These are phyloP conservation scores for Ceraclea dissimilis DNA, from an alignment of 2,888 invertebrate genomes.

Conservation along the genomic window DNA sequence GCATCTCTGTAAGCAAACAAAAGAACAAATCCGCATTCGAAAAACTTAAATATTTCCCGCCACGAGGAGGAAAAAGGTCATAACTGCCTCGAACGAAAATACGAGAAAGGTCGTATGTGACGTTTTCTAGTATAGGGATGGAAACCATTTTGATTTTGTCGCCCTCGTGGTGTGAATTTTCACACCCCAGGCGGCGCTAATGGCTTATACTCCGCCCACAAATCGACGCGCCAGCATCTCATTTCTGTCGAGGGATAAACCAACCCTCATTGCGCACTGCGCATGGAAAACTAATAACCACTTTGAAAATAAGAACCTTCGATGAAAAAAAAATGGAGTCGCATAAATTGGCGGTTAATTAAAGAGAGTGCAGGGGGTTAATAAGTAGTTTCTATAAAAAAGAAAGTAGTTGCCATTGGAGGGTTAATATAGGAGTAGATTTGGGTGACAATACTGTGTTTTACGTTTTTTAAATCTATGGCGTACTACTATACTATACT, in stretches of 20 bases:
- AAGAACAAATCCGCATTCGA: not conserved
- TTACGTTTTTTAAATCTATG: too few species aligned
- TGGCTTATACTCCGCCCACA: conserved; percentile 10
- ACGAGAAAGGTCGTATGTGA: conserved; percentile 6
- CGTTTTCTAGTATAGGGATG: not conserved
- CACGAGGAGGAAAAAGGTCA: not conserved
- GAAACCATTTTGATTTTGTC: conserved; percentile 11
- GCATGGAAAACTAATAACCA: not conserved
- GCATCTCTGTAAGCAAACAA: too few species aligned
- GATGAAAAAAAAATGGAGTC: not conserved
- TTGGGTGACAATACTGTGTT: too few species aligned
- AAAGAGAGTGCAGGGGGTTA: not conserved
- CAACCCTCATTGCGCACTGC: not conserved
- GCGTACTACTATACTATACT: too few species aligned
- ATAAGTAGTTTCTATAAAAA: too few species aligned
- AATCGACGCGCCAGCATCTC: not conserved
- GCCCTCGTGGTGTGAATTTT: conserved; percentile 15
- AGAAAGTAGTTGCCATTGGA: too few species aligned
- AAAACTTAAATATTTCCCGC: conserved; percentile 1
- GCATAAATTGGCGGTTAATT: not conserved
- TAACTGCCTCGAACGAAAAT: not conserved
- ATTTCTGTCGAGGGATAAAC: too few species aligned
- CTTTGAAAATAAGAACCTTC: not conserved
- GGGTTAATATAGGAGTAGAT: too few species aligned
- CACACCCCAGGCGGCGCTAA: conserved; percentile 25